A percentile compares a stretch with the other conserved stretches of the same genome.
Conservation (phyloP, 2,113 vertebrate species). For the Conger conger region DNA sequence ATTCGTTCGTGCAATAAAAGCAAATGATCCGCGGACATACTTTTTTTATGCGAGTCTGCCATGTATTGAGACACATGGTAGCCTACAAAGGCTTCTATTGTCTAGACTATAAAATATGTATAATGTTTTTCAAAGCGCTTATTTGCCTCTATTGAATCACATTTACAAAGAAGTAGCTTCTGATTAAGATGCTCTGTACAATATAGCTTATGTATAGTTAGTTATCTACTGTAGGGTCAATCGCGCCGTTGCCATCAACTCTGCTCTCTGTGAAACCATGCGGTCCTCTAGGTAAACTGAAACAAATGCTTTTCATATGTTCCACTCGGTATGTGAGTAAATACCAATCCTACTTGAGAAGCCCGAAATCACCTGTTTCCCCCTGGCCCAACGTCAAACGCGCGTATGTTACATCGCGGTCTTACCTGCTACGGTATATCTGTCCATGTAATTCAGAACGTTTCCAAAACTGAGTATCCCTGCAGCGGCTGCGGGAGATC, state of each 20-base stretch:
- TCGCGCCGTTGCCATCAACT: neutral
- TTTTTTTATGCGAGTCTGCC: neutral
- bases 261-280: neutral
- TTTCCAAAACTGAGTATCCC: conserved; percentile 95
- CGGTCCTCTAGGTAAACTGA: neutral
- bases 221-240: neutral
- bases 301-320: neutral
- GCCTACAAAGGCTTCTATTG: no score
- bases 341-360: neutral
- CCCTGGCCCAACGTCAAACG: neutral
- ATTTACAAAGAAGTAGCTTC: neutral
- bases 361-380: conserved; percentile 1
- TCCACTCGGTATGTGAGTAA: neutral
- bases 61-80: neutral
- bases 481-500: conserved; percentile 82
- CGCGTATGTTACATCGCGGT: neutral
- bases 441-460: conserved; percentile 98
- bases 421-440: conserved; percentile 97
- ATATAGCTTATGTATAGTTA: neutral
- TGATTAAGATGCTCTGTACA: neutral
- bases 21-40: neutral
- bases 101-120: neutral
- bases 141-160: neutral
- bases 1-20: neutral
- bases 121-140: neutral